A percentile compares a stretch with the other conserved stretches of the same genome.
These are phyloP conservation scores for Cuculus canorus DNA, from an alignment of 2,797 vertebrate species.

Conservation along the genomic window DNA sequence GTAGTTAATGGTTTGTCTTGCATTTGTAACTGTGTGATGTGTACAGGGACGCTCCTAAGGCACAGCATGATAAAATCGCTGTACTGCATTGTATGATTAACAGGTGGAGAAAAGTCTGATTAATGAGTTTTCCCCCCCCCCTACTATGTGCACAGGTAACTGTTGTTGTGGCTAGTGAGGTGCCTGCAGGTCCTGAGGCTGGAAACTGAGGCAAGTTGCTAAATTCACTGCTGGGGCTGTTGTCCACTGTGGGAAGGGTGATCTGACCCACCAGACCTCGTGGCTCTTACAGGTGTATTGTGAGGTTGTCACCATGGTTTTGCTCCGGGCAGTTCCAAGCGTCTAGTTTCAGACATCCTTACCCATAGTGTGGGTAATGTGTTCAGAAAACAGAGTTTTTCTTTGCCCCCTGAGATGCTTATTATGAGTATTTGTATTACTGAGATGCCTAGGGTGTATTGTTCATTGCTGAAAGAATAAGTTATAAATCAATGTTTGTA, in stretches of 20 bases:
- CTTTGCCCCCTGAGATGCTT: background rate
- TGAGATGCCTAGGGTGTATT: background rate
- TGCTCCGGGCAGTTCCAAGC: background rate
- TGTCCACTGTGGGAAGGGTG: background rate
- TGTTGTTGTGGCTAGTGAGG: background rate
- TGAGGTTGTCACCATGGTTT: background rate
- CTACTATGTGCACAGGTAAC: background rate
- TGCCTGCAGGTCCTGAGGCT: background rate
- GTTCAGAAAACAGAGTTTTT: background rate
- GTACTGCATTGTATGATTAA: background rate
- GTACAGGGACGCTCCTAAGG: background rate
- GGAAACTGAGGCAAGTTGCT: background rate
- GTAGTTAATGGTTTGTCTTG: background rate
- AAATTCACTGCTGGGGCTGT: background rate
- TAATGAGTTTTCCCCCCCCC: background rate
- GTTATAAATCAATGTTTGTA: background rate
- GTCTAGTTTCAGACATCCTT: background rate
- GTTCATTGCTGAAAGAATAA: background rate
- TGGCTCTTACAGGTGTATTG: background rate
- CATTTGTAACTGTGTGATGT: background rate
- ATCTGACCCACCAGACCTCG: accelerated
- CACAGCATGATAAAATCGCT: background rate
- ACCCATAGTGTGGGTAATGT: background rate
- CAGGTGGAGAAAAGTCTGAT: background rate
- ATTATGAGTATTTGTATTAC: background rate